A percentile compares a stretch with the other conserved stretches of the same genome.
phyloP scores from a whole-genome alignment of 1,140 invertebrate genomes.

The Aculops lycopersici region DNA sequence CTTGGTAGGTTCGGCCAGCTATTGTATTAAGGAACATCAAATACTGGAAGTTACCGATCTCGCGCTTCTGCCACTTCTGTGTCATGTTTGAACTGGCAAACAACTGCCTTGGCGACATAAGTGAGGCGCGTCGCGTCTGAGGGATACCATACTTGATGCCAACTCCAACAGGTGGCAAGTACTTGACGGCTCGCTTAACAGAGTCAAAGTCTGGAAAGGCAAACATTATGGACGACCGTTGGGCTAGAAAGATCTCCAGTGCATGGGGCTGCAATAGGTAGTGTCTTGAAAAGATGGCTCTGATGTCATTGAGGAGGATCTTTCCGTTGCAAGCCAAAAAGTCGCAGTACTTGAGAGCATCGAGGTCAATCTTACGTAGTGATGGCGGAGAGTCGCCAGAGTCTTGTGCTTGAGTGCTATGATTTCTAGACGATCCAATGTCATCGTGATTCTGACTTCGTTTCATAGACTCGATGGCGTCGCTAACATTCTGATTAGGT shows the following conservation, averaged over 20 bases:
- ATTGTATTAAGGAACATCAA: constrained; percentile 99
- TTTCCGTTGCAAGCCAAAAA: constrained; percentile 9
- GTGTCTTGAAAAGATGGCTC: constrained; percentile 81
- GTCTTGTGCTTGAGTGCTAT: too few relatives aligned
- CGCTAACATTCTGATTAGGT: constrained; percentile 2
- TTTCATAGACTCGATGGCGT: background rate
- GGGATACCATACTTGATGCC: constrained; percentile 97
- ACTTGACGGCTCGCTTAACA: constrained; percentile 93
- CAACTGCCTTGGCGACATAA: constrained; percentile 88
- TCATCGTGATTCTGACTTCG: too few relatives aligned
- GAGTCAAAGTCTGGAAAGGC: constrained; percentile 80
- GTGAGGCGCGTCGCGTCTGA: constrained; percentile 62
- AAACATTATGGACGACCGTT: constrained; percentile 91
- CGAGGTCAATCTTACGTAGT: constrained; percentile 11
- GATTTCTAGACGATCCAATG: too few relatives aligned
- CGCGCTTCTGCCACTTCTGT: constrained; percentile 87
- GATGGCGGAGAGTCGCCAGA: too few relatives aligned
- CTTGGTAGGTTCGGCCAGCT: constrained; percentile 89
- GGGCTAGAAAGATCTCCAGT: constrained; percentile 90
- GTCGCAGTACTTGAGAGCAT: constrained; percentile 68
- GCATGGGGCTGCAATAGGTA: constrained; percentile 87
- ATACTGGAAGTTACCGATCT: constrained; percentile 98
- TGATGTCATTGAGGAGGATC: constrained; percentile 65
- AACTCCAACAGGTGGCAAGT: constrained; percentile 81
- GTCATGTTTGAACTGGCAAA: constrained; percentile 98